phyloP scores from a whole-genome alignment of 2,797 vertebrate genomes.

The Chanos chanos region DNA sequence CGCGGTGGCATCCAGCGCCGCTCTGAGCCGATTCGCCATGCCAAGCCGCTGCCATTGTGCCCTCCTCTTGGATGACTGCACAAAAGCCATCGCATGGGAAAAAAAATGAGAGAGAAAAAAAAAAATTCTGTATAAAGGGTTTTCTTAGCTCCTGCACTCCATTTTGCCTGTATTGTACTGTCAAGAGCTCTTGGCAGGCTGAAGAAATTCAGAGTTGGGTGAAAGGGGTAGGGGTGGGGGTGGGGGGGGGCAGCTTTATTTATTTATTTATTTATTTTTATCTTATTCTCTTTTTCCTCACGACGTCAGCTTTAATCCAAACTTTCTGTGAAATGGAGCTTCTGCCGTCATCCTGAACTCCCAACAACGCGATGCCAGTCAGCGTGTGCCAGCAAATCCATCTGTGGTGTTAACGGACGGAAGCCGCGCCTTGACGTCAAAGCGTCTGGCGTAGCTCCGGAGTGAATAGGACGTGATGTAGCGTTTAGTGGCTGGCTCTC shows the following conservation, averaged over 20 bases:
- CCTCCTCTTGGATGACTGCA: slow-evolving; percentile 45
- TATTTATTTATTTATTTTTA: slow-evolving; percentile 14
- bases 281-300: background rate
- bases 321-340: slow-evolving; percentile 48
- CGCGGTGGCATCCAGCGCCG: slow-evolving; percentile 43
- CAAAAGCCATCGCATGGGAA: slow-evolving; percentile 39
- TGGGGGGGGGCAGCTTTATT: slow-evolving; percentile 41
- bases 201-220: slow-evolving; percentile 54
- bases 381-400: slow-evolving; percentile 62
- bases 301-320: slow-evolving; percentile 24
- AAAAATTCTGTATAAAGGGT: slow-evolving; percentile 44
- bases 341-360: slow-evolving; percentile 46
- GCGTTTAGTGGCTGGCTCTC: no score
- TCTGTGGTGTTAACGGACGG: slow-evolving; percentile 36
- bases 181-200: slow-evolving; percentile 50
- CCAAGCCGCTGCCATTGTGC: slow-evolving; percentile 61
- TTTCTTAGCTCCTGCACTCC: slow-evolving; percentile 46
- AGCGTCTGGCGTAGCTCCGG: no score
- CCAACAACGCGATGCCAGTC: slow-evolving; percentile 53
- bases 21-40: slow-evolving; percentile 58
- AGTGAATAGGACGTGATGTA: no score
- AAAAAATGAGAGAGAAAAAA: slow-evolving; percentile 12
- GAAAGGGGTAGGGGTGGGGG: slow-evolving; percentile 22
- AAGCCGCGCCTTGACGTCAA: slow-evolving; percentile 1
- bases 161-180: slow-evolving; percentile 49